Evolutionary conservation across 64 coral and sea anemone genomes (phyloP).

Genomic region (Pocillopora damicornis): DNA sequence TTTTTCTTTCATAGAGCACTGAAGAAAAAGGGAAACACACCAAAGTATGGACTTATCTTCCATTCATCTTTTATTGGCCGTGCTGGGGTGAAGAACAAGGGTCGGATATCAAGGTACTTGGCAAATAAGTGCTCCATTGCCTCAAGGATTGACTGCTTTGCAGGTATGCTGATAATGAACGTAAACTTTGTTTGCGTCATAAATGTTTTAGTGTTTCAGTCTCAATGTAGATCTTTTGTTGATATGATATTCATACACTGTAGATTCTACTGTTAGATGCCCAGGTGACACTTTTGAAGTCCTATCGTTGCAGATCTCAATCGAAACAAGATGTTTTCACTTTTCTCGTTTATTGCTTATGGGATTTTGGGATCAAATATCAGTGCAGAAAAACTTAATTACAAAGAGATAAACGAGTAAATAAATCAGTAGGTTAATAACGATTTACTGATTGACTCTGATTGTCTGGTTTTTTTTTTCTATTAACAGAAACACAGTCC

Average conservation of each 20-base stretch:
- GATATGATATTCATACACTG: no score
- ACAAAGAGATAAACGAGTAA: no score
- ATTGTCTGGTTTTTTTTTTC: neutral
- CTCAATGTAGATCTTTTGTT: no score
- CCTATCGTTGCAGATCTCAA: no score
- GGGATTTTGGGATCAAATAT: no score
- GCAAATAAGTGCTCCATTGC: constrained; percentile 99
- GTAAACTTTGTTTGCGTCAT: neutral
- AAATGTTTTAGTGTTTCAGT: no score
- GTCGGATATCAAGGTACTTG: constrained; percentile 91
- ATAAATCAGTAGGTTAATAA: neutral
- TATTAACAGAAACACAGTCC: constrained; percentile 65
- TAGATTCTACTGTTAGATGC: no score
- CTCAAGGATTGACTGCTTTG: constrained; percentile 96
- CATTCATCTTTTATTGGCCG: constrained; percentile 98
- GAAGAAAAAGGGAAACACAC: constrained; percentile 98
- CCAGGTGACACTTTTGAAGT: no score
- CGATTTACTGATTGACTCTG: neutral
- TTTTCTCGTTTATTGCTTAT: no score
- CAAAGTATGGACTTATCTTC: constrained; percentile 98
- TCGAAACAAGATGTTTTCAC: no score
- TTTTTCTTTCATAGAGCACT: constrained; percentile 57
- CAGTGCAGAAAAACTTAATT: no score
- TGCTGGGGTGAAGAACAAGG: constrained; percentile 89
- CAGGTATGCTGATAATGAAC: constrained; percentile 49